A percentile compares a stretch with the other conserved stretches of the same genome.
These are phyloP conservation scores for Cheilosia variabilis DNA, from an alignment of 2,888 invertebrate genomes.

Conservation along the genomic window DNA sequence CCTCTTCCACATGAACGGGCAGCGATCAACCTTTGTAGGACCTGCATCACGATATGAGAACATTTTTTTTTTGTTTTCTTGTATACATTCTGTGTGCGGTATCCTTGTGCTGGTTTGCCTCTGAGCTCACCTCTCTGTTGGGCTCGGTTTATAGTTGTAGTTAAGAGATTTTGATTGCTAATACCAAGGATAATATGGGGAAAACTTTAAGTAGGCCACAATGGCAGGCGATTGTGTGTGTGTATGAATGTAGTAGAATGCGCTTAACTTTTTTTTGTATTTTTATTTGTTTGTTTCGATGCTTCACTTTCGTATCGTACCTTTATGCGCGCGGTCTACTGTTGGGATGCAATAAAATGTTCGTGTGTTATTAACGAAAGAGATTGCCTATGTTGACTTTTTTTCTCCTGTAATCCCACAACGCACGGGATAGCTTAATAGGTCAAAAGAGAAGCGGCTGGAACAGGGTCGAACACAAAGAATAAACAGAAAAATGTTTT, in stretches of 20 bases:
- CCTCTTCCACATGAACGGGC: constrained; percentile 57
- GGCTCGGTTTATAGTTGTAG: constrained; percentile 67
- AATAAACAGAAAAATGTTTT: constrained; percentile 25
- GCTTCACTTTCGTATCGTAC: constrained; percentile 6
- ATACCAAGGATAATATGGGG: constrained; percentile 56
- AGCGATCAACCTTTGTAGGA: constrained; percentile 64
- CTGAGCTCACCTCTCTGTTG: constrained; percentile 49
- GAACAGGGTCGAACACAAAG: neutral
- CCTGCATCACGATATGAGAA: constrained; percentile 59
- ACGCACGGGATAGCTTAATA: constrained; percentile 28
- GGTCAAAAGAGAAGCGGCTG: constrained; percentile 21
- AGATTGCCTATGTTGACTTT: constrained; percentile 9
- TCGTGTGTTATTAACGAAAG: constrained; percentile 40
- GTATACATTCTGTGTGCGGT: constrained; percentile 14
- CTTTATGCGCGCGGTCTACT: constrained; percentile 5
- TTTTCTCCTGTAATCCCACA: neutral
- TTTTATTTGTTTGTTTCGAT: constrained; percentile 14
- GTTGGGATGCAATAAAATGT: constrained; percentile 46
- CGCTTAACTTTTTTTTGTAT: neutral
- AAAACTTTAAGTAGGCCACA: constrained; percentile 65
- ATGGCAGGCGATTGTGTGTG: constrained; percentile 6
- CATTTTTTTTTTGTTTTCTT: constrained; percentile 3
- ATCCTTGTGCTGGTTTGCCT: constrained; percentile 29
- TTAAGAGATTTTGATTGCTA: constrained; percentile 73
- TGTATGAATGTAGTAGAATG: neutral